Conservation (phyloP, 2,888 invertebrate species). For the Heliothis peltigera region DNA sequence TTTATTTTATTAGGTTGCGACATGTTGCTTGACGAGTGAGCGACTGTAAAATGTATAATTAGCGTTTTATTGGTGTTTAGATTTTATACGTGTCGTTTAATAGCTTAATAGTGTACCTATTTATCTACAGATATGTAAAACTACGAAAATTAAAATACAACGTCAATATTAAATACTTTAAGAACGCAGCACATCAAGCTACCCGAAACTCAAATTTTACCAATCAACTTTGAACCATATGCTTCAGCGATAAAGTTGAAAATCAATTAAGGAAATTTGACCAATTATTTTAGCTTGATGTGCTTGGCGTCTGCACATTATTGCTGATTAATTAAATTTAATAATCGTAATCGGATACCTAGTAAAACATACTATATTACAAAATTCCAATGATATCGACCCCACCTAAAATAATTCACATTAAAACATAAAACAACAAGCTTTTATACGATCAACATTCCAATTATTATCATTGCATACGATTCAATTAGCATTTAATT, state of each 20-base stretch:
- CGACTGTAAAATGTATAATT: constrained; percentile 44
- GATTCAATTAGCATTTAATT: constrained; percentile 45
- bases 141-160: too few relatives aligned
- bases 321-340: too few relatives aligned
- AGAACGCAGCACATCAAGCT: too few relatives aligned
- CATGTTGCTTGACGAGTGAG: constrained; percentile 45
- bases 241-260: too few relatives aligned
- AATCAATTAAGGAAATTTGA: too few relatives aligned
- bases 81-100: constrained; percentile 9
- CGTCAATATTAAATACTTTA: too few relatives aligned
- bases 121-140: too few relatives aligned
- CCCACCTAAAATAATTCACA: neutral
- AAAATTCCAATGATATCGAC: neutral
- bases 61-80: constrained; percentile 34
- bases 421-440: constrained; percentile 2
- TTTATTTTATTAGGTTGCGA: constrained; percentile 48
- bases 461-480: constrained; percentile 23
- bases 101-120: constrained; percentile 11
- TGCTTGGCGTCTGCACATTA: too few relatives aligned
- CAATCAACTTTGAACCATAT: too few relatives aligned
- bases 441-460: constrained; percentile 3
- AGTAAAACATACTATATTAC: neutral
- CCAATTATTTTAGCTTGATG: too few relatives aligned
- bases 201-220: too few relatives aligned
- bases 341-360: too few relatives aligned